Conservation (phyloP, 1,140 invertebrate genomes). For the Dendrolimus punctatus region DNA sequence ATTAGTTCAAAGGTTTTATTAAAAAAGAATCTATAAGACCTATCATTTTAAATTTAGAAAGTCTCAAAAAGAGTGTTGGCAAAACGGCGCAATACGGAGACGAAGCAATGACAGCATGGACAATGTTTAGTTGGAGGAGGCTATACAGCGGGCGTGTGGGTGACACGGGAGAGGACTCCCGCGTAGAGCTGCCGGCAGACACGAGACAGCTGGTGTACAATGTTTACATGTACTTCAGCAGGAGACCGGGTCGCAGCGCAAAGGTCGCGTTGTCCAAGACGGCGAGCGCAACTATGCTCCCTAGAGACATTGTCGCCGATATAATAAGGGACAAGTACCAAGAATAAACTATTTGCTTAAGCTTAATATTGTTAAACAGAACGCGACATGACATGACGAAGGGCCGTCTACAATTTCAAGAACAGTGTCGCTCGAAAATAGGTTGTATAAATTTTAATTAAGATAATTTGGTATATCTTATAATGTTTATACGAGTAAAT, state of each 20-base stretch:
- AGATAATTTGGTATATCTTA: no score
- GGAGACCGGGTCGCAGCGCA: conserved; percentile 50
- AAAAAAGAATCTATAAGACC: background rate
- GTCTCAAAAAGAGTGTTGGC: conserved; percentile 8
- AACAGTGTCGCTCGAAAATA: no score
- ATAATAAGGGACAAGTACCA: conserved; percentile 55
- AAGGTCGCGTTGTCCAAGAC: conserved; percentile 56
- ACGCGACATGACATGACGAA: no score
- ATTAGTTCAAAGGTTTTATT: background rate
- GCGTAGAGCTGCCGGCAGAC: conserved; percentile 52
- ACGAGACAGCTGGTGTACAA: conserved; percentile 62
- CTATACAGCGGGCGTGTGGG: conserved; percentile 44
- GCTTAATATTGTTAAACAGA: no score
- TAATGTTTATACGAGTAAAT: no score
- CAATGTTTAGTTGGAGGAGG: conserved; percentile 65
- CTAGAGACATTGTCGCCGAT: conserved; percentile 57
- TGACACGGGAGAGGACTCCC: conserved; percentile 32
- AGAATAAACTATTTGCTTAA: conserved; percentile 1
- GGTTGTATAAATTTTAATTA: no score
- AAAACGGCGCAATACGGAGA: conserved; percentile 66
- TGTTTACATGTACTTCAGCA: conserved; percentile 60
- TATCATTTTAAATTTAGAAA: background rate
- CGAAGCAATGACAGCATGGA: conserved; percentile 66
- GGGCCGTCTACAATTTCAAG: no score
- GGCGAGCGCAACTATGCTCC: conserved; percentile 57